Conservation (phyloP, 2,888 invertebrate genomes). For the Escarpia spicata region DNA sequence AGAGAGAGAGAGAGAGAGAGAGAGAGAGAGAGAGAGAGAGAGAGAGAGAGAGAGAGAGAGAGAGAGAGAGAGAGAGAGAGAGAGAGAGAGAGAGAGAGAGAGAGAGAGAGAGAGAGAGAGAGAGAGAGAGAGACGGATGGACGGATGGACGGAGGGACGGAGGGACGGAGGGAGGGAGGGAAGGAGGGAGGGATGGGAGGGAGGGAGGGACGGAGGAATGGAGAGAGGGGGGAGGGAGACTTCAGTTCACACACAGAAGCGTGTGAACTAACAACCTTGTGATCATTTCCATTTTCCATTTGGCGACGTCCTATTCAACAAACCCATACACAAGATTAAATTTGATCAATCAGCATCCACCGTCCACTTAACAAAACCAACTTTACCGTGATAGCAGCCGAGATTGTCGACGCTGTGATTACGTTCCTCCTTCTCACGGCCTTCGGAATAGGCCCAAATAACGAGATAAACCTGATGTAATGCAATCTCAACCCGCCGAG, state of each 20-base stretch:
- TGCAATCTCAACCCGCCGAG: neutral
- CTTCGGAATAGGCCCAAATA: neutral
- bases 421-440: neutral
- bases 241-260: neutral
- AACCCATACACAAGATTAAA: neutral
- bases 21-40: constrained; percentile 19
- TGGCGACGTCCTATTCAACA: neutral
- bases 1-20: constrained; percentile 24
- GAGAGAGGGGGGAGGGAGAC: neutral
- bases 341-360: neutral
- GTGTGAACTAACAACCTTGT: neutral
- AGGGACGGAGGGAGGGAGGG: neutral
- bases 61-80: constrained; percentile 19
- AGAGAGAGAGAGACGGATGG: neutral
- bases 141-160: neutral
- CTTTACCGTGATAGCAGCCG: neutral
- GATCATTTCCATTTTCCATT: neutral
- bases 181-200: neutral
- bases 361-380: neutral
- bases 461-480: neutral
- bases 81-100: neutral
- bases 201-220: neutral
- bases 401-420: neutral
- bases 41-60: constrained; percentile 26
- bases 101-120: neutral